These are phyloP conservation scores for Drosophila busckii DNA, from an alignment of 1,140 invertebrate genomes.

Conservation along the genomic window DNA sequence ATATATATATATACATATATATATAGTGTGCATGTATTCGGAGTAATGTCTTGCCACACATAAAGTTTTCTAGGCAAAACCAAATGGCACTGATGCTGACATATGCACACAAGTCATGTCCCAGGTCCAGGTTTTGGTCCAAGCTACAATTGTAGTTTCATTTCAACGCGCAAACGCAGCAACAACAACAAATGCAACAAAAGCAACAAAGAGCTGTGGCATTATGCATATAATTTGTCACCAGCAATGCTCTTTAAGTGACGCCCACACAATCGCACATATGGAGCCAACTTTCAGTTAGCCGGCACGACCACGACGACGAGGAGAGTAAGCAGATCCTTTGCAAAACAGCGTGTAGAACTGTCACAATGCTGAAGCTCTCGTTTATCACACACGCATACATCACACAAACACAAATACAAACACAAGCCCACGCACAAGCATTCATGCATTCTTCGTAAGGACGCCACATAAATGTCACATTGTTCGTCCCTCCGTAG, in stretches of 20 bases:
- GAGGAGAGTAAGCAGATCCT: constrained; percentile 3
- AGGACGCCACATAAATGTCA: constrained; percentile 42
- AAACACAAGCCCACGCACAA: constrained; percentile 7
- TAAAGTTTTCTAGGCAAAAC: constrained; percentile 37
- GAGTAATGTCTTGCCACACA: constrained; percentile 29
- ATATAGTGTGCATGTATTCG: too few relatives aligned
- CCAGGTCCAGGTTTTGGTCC: constrained; percentile 1
- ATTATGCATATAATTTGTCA: constrained; percentile 54
- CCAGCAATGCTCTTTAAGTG: constrained; percentile 43
- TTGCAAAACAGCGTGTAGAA: constrained; percentile 46
- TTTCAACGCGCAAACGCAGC: too few relatives aligned
- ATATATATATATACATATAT: too few relatives aligned
- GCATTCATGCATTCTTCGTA: constrained; percentile 21
- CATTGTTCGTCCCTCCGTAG: too few relatives aligned
- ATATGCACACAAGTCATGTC: constrained; percentile 46
- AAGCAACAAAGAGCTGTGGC: constrained; percentile 13
- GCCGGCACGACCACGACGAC: neutral
- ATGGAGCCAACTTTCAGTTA: neutral
- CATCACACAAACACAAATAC: constrained; percentile 1
- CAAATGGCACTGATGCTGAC: constrained; percentile 51
- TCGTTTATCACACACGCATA: constrained; percentile 43
- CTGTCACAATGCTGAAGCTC: constrained; percentile 37
- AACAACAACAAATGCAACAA: too few relatives aligned
- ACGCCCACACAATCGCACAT: constrained; percentile 26
- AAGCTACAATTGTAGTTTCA: neutral